Evolutionary conservation across 2,797 vertebrate species (phyloP).

Genomic region (Paramormyrops hopkinsi): DNA sequence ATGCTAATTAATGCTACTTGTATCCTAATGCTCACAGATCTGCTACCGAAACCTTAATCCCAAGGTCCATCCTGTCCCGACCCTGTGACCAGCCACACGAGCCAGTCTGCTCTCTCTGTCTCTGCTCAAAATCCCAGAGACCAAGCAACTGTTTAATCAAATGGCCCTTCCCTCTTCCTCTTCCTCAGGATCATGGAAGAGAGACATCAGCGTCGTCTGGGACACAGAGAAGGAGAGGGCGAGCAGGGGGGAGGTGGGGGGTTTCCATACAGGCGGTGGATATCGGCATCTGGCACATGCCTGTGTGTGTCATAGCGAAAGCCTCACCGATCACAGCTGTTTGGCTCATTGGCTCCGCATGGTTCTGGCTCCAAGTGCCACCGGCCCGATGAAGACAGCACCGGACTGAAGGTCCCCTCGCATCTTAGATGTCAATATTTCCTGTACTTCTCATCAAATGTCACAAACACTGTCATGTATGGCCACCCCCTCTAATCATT

Average conservation of each 20-base stretch:
- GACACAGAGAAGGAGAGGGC: neutral
- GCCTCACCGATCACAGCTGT: neutral
- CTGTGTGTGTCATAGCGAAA: neutral
- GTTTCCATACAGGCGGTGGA: neutral
- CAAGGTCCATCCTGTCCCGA: neutral
- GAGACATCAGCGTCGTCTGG: neutral
- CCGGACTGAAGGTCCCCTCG: neutral
- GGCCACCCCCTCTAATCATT: neutral
- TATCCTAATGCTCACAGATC: neutral
- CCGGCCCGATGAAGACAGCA: neutral
- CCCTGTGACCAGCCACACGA: neutral
- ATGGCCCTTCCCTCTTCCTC: neutral
- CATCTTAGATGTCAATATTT: neutral
- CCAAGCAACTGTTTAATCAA: neutral
- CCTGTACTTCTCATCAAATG: neutral
- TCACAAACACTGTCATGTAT: neutral
- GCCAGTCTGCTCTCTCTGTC: neutral
- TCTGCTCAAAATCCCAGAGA: neutral
- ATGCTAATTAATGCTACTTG: neutral
- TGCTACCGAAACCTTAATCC: neutral
- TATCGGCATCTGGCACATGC: neutral
- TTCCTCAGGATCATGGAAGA: neutral
- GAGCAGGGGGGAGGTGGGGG: neutral
- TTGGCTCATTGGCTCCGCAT: neutral
- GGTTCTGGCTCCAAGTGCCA: neutral